Percentiles rank a stretch among this genome's conserved stretches.
These are phyloP conservation scores for Lepidochrysops patricia DNA, from an alignment of 2,888 invertebrate genomes.

Conservation along the genomic window DNA sequence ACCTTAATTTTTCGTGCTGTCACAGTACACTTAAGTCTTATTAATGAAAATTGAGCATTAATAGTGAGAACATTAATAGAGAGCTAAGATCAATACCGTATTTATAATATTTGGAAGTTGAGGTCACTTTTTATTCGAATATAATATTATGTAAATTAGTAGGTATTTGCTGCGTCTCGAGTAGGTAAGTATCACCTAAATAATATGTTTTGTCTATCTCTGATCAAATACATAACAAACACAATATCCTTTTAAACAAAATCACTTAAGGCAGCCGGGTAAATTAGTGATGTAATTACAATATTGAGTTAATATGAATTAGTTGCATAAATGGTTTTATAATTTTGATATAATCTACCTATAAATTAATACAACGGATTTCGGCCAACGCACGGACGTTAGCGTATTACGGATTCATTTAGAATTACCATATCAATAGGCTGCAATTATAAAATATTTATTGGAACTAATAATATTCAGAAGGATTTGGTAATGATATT, in stretches of 20 bases:
- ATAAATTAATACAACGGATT: conserved; percentile 1
- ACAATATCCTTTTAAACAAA: neutral
- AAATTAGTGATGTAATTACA: neutral
- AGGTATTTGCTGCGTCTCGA: too few species aligned
- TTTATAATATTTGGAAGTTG: too few species aligned
- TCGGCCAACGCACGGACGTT: neutral
- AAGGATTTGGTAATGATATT: neutral
- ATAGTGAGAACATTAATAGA: too few species aligned
- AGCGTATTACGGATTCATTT: conserved; percentile 2
- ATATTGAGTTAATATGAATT: neutral
- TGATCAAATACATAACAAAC: too few species aligned
- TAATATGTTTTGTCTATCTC: too few species aligned
- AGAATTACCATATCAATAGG: conserved; percentile 5
- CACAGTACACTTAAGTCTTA: too few species aligned
- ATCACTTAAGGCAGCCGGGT: neutral
- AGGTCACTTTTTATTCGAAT: too few species aligned
- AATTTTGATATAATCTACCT: neutral
- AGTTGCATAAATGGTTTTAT: neutral
- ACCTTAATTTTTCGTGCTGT: too few species aligned
- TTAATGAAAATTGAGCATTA: too few species aligned
- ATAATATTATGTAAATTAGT: too few species aligned
- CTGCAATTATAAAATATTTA: conserved; percentile 3
- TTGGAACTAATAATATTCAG: neutral
- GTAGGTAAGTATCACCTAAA: too few species aligned
- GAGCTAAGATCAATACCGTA: too few species aligned